Conservation (phyloP, 2,888 invertebrate species). For the Protodeltote pygarga region DNA sequence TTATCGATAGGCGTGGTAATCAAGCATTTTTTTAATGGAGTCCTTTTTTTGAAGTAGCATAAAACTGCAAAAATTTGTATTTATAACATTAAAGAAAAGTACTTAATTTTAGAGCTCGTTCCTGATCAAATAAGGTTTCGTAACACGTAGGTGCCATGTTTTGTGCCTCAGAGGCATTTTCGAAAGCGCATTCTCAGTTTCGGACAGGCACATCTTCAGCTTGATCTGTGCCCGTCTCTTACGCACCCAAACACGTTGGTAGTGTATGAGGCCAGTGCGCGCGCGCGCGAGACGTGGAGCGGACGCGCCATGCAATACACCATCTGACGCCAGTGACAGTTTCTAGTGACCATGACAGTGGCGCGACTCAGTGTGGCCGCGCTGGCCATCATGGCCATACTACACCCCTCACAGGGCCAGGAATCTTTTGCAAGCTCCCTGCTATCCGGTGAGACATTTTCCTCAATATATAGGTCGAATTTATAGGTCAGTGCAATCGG, state of each 20-base stretch:
- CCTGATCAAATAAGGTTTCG: too few relatives aligned
- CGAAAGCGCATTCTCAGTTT: background rate
- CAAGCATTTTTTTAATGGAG: too few relatives aligned
- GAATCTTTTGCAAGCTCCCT: constrained; percentile 94
- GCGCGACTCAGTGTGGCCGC: constrained; percentile 53
- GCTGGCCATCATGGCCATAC: constrained; percentile 56
- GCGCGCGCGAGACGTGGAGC: constrained; percentile 62
- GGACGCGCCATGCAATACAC: constrained; percentile 71
- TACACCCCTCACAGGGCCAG: constrained; percentile 79
- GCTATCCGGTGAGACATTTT: constrained; percentile 89
- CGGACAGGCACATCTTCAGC: constrained; percentile 14
- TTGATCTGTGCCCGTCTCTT: constrained; percentile 42
- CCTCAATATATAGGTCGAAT: constrained; percentile 26
- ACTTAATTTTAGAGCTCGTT: too few relatives aligned
- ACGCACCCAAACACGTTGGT: constrained; percentile 68
- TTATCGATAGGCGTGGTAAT: too few relatives aligned
- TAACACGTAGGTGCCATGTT: too few relatives aligned
- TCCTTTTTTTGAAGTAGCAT: too few relatives aligned
- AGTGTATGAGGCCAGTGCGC: constrained; percentile 66
- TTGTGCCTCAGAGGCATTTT: background rate
- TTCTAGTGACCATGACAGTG: constrained; percentile 69
- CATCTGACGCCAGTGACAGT: constrained; percentile 54
- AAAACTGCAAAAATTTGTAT: too few relatives aligned
- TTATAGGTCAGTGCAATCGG: constrained; percentile 32
- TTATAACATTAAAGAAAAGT: too few relatives aligned